Evolutionary conservation across 2,888 invertebrate genomes (phyloP).

Genomic region (Tortricodes alternella): DNA sequence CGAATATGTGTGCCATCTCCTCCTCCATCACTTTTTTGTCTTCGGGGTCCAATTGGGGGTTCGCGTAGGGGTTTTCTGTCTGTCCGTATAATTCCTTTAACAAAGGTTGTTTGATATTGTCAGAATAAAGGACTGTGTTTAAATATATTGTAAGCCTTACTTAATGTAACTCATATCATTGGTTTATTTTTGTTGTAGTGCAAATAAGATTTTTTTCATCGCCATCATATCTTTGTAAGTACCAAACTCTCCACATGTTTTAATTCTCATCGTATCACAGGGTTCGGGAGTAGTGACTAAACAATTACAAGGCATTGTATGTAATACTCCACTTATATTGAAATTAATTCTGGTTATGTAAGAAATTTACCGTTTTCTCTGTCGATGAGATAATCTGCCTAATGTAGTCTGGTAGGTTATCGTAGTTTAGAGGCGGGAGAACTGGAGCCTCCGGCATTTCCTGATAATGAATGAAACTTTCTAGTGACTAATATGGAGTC

Average conservation of each 20-base stretch:
- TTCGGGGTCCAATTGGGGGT: conserved; percentile 7
- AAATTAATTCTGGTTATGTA: too few relatives aligned
- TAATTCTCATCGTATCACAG: too few relatives aligned
- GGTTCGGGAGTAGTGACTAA: too few relatives aligned
- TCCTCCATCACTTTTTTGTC: conserved; percentile 7
- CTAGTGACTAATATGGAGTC: not conserved
- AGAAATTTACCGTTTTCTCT: conserved; percentile 34
- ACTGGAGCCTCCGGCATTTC: conserved; percentile 41
- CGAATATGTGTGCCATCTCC: conserved; percentile 9
- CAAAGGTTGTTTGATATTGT: not conserved
- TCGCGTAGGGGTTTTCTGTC: conserved; percentile 1
- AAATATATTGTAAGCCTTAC: too few relatives aligned
- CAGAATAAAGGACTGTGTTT: too few relatives aligned
- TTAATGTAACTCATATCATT: too few relatives aligned
- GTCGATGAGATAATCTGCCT: conserved; percentile 28
- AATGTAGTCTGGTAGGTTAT: conserved; percentile 37
- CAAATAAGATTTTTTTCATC: too few relatives aligned
- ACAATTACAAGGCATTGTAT: too few relatives aligned
- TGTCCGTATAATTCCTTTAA: not conserved
- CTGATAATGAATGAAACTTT: conserved; percentile 19
- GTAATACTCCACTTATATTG: too few relatives aligned
- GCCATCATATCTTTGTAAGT: too few relatives aligned
- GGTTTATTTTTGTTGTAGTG: too few relatives aligned
- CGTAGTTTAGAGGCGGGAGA: conserved; percentile 37
- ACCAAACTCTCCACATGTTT: too few relatives aligned